Evolutionary conservation across 23 tunicate genomes (phyloP).

Genomic region (Corella eumyota): DNA sequence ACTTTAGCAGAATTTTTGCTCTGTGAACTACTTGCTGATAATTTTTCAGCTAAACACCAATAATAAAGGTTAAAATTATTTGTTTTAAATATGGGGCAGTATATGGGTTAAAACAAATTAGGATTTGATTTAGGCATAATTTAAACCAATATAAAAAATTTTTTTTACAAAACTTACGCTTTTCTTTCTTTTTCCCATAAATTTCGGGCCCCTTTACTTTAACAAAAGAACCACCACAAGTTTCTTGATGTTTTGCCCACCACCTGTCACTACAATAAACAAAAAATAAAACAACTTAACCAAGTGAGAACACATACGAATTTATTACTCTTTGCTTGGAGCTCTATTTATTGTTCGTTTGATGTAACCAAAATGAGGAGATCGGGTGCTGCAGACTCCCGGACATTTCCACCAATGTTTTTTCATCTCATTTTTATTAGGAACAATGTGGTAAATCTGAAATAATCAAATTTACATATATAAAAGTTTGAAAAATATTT

Average conservation of each 20-base stretch:
- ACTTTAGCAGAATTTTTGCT: too few species aligned
- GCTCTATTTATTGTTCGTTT: slow-evolving; percentile 79
- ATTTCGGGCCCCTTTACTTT: slow-evolving; percentile 79
- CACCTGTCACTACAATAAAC: slow-evolving; percentile 46
- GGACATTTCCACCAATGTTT: slow-evolving; percentile 98
- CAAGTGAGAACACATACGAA: too few species aligned
- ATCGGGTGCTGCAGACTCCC: slow-evolving; percentile 58
- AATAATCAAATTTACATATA: neutral
- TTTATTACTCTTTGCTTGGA: slow-evolving; percentile 50
- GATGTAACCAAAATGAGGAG: slow-evolving; percentile 88
- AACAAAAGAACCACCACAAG: slow-evolving; percentile 50
- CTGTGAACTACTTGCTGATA: too few species aligned
- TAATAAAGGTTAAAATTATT: too few species aligned
- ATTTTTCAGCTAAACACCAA: too few species aligned
- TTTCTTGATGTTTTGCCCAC: slow-evolving; percentile 62
- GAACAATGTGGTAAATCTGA: slow-evolving; percentile 91
- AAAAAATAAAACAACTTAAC: too few species aligned
- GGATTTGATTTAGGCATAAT: too few species aligned
- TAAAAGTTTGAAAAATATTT: too few species aligned
- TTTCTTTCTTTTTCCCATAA: slow-evolving; percentile 27
- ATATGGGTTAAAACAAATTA: neutral
- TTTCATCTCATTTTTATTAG: slow-evolving; percentile 69
- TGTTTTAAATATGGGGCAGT: neutral
- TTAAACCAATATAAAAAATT: neutral
- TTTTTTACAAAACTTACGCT: neutral